A percentile compares a stretch with the other conserved stretches of the same genome.
These are phyloP conservation scores for Sphaerophoria rueppellii DNA, from an alignment of 2,888 invertebrate species.

Conservation along the genomic window DNA sequence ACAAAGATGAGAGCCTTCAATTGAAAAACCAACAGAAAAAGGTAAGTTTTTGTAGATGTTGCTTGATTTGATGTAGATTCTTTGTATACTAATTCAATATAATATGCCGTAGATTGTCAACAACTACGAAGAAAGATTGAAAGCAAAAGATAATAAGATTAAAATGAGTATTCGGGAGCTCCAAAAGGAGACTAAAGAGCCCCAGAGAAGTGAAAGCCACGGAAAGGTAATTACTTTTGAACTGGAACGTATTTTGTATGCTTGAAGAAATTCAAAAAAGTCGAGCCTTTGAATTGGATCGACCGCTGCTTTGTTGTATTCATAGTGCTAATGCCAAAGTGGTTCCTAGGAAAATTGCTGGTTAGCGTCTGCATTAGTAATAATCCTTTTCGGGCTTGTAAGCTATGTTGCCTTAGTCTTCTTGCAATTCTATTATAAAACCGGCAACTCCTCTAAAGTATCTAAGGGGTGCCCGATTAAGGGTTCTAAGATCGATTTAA, in stretches of 20 bases:
- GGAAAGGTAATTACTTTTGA: conserved; percentile 26
- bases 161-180: conserved; percentile 13
- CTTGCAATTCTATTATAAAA: no score
- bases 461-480: no score
- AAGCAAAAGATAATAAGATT: conserved; percentile 38
- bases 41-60: conserved; percentile 11
- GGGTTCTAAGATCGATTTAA: no score
- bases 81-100: conserved; percentile 3
- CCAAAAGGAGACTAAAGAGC: conserved; percentile 19
- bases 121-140: conserved; percentile 42
- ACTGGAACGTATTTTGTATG: neutral
- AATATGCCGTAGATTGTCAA: conserved; percentile 46
- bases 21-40: conserved; percentile 35
- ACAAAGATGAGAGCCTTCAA: conserved; percentile 26
- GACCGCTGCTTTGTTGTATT: no score
- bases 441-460: no score
- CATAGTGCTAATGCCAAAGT: no score
- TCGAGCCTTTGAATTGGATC: neutral
- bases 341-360: no score
- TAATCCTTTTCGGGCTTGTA: no score
- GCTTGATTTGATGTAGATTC: neutral
- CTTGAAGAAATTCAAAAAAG: neutral
- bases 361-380: no score
- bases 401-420: no score
- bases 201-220: conserved; percentile 11